Evolutionary conservation across 2,888 invertebrate species (phyloP).

Genomic region (Autographa pulchrina): DNA sequence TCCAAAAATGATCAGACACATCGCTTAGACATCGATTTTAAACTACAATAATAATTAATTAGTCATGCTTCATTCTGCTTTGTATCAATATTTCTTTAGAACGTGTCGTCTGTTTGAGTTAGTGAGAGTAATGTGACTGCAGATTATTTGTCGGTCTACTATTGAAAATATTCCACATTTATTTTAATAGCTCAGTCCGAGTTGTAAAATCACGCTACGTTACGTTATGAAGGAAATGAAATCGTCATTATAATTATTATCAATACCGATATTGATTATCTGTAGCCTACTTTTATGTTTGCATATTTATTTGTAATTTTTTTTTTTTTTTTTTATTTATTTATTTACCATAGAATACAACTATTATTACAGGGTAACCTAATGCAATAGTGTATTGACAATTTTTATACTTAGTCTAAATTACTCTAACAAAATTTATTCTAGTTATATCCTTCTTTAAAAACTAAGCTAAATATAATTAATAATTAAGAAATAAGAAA

Average conservation of each 20-base stretch:
- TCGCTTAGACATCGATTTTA: slow-evolving; percentile 53
- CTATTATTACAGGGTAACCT: too few relatives aligned
- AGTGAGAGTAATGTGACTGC: not conserved
- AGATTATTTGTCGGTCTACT: slow-evolving; percentile 27
- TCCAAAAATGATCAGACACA: slow-evolving; percentile 77
- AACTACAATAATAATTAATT: slow-evolving; percentile 44
- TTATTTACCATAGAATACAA: too few relatives aligned
- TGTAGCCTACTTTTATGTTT: slow-evolving; percentile 27
- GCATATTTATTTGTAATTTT: slow-evolving; percentile 39
- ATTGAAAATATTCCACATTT: slow-evolving; percentile 22
- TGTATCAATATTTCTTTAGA: slow-evolving; percentile 17
- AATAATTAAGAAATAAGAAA: slow-evolving; percentile 44
- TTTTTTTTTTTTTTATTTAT: too few relatives aligned
- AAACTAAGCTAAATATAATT: too few relatives aligned
- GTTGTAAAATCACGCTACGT: slow-evolving; percentile 18
- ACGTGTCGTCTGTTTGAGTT: not conserved
- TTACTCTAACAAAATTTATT: too few relatives aligned
- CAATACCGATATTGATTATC: slow-evolving; percentile 30
- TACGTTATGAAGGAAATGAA: slow-evolving; percentile 41
- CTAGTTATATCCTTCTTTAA: too few relatives aligned
- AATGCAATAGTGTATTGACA: too few relatives aligned
- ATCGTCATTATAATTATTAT: slow-evolving; percentile 23
- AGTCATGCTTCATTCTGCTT: slow-evolving; percentile 49
- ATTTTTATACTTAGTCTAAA: too few relatives aligned
- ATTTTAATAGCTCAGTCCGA: slow-evolving; percentile 9